Evolutionary conservation across 2,888 invertebrate species (phyloP).

Genomic region (Pecten maximus): DNA sequence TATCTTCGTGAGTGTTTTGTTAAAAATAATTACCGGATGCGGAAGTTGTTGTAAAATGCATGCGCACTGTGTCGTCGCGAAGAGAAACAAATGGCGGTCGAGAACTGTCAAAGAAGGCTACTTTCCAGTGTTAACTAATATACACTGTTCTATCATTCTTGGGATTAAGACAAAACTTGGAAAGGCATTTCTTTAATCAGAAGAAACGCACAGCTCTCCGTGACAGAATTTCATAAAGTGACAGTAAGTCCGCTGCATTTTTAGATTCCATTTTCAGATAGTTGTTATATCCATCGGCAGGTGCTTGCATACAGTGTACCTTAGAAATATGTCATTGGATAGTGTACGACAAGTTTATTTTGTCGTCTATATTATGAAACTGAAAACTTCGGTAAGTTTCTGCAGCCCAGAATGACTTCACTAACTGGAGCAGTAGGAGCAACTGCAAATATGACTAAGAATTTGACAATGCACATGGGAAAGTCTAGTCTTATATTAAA

Average conservation of each 20-base stretch:
- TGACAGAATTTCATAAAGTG: neutral
- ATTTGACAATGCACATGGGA: too few species aligned
- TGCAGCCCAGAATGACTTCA: too few species aligned
- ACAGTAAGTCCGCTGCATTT: neutral
- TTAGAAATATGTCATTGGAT: too few species aligned
- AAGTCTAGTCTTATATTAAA: too few species aligned
- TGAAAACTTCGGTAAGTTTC: too few species aligned
- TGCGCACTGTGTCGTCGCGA: neutral
- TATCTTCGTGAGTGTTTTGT: neutral
- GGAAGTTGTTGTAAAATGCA: neutral
- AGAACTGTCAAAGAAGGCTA: neutral
- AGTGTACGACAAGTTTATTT: too few species aligned
- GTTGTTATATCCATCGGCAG: neutral
- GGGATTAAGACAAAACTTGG: neutral
- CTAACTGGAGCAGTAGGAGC: too few species aligned
- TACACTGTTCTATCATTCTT: neutral
- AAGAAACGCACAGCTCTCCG: neutral
- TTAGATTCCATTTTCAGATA: neutral
- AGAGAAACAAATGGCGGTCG: slow-evolving; percentile 27
- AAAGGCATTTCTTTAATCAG: neutral
- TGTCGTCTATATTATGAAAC: too few species aligned
- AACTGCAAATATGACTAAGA: too few species aligned
- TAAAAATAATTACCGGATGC: neutral
- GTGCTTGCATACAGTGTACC: neutral
- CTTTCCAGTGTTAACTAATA: neutral